Base-by-base conservation (phyloP, 2,888 invertebrate species). In the Heliconius hortense region DNA sequence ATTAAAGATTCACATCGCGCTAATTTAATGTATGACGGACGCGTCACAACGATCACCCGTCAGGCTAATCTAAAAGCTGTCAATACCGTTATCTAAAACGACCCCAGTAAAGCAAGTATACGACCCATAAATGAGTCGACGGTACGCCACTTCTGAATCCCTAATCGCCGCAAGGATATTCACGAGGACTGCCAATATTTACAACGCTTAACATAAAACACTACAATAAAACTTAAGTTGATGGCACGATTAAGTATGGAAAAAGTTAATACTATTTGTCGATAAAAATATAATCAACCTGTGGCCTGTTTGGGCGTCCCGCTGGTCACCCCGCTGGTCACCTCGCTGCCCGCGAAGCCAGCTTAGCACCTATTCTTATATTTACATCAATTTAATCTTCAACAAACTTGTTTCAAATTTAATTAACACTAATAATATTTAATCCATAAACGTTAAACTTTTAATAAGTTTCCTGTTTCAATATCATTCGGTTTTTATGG, bases 11-110 rank as follows among this genome's bases (percentile, higher is more conserved):
- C 11, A n/a, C 39, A 35, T 48, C 60, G 82, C 76, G 84, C 84
- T 89, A 89, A 90, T 90, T 89, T 89, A 85, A 89, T 85, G 84
- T 82, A 82, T 80, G 80, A 80, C 79, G 77, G 82, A 79, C 82
- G 81, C 82, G 82, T 84, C 82, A 83, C 82, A 83, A 82, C 82
- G 83, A 83, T 82, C 81, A 80, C 76, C 82, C 82, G 83, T 77
- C 83, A 83, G 82, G 80, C 85, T 90, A 89, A 90, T 90, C 89
- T 89, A 84, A 89, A 88, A 87, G 82, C 84, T 87, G 88, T 91
- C 89, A 89, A 89, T 89, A 85, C 86, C 85, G 90, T 88, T 91
- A 92, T 91, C 90, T 89, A 82, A 82, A 88, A 88, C 84, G 87
- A 85, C 86, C 86, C 81, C 86, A 84, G 85, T 90, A 87, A 90